Base-by-base conservation (phyloP, 2,888 invertebrate genomes). In the Creontiades dilutus region DNA sequence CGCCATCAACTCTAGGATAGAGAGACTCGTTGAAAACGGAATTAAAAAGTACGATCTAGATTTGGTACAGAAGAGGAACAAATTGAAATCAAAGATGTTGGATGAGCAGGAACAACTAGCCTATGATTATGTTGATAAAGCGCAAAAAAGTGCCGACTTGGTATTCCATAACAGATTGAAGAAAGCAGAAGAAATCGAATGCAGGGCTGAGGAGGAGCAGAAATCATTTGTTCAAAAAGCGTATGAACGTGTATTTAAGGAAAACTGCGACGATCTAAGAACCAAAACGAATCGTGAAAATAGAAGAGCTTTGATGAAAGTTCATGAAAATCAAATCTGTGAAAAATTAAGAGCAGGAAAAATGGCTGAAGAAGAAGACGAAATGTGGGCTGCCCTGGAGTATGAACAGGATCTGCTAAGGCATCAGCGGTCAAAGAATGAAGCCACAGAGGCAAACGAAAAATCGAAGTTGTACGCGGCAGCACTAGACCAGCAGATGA, bases 251-350 rank as follows among this genome's bases (percentile, higher is more conserved):
- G 47, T 86, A 11, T 55, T 28, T 27, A 37, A 78, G 57, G 89
- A 89, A 5, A 86, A 80, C 47, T 89, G 86, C 27, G 89, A 90
- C 19, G 89, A 89, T 19, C 76, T 89, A 23, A 85, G 86, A 46
- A 80, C 68, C 12, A 28, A 81, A 46, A 52, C 55, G 23, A 84
- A 68, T n/a, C 23, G 46, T 13, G 68, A 86, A 47, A 87, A 68
- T 48, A 23, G 76, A 19, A 23, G 55, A 5, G 87, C 86, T 16
- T 61, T 81, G 27, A 78, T 85, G n/a, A 48, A 89, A 55, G 76
- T 87, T 27, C 89, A 90, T 27, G 68, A 89, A 75, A 46, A 55
- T 13, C 91, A 91, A 78, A 91, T 90, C 11, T 61, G 90, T 52
- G 91, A 90, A 19, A 90, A 87, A 57, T 37, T 48, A 46, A 5